Evolutionary conservation across 2,113 vertebrate genomes (phyloP).

Genomic region (Tenrec ecaudatus): DNA sequence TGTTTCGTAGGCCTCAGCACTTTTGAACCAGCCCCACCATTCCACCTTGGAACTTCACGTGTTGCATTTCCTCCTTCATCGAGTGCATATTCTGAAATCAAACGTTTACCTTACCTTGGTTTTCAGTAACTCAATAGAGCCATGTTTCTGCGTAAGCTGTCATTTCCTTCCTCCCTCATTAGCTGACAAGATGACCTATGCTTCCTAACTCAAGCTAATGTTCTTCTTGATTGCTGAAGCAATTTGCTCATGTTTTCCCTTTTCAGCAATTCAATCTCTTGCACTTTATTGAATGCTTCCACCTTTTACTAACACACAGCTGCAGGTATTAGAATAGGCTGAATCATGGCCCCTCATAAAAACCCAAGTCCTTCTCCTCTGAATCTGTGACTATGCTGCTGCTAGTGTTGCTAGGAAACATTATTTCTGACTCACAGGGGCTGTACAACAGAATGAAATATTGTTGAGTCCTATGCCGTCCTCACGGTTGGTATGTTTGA

Average conservation of each 20-base stretch:
- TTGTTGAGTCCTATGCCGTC: too few relatives aligned
- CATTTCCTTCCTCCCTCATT: background rate
- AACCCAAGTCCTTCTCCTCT: background rate
- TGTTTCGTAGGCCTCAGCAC: too few relatives aligned
- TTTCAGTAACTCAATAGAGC: background rate
- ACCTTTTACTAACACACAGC: background rate
- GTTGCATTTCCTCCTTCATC: background rate
- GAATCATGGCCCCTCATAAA: background rate
- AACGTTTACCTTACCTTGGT: background rate
- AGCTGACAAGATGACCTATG: background rate
- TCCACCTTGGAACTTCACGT: background rate
- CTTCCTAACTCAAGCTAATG: background rate
- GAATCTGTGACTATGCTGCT: background rate
- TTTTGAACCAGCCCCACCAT: background rate
- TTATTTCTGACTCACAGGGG: too few relatives aligned
- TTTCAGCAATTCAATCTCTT: background rate
- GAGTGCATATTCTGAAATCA: background rate
- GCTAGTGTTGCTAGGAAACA: too few relatives aligned
- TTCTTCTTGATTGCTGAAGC: background rate
- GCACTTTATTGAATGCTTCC: background rate
- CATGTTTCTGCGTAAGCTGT: background rate
- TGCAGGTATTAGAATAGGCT: background rate
- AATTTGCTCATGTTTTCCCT: background rate
- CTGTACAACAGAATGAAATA: too few relatives aligned
- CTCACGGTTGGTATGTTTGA: too few relatives aligned